Conservation (phyloP, 1,140 invertebrate species). For the Phenacoccus solenopsis region DNA sequence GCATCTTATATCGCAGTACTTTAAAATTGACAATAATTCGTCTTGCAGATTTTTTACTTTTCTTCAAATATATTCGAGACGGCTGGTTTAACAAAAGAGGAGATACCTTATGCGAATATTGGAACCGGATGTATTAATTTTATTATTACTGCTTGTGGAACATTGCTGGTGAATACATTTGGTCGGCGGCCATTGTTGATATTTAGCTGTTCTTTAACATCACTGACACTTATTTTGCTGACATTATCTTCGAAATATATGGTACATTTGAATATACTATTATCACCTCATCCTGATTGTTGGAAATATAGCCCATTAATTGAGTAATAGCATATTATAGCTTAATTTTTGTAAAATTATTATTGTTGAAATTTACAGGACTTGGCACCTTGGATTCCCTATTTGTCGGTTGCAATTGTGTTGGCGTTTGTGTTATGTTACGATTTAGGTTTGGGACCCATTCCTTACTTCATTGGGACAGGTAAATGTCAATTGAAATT, state of each 20-base stretch:
- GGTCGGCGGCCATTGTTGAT: constrained; percentile 45
- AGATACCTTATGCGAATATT: constrained; percentile 53
- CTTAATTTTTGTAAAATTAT: not conserved
- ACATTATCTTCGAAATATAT: constrained; percentile 42
- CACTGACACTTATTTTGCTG: constrained; percentile 40
- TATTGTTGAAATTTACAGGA: constrained; percentile 40
- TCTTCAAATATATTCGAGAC: constrained; percentile 54
- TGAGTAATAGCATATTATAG: not conserved
- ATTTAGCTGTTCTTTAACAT: constrained; percentile 39
- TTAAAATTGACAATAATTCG: too few species aligned
- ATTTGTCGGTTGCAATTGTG: constrained; percentile 54
- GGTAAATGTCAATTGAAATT: constrained; percentile 33
- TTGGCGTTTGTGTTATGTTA: constrained; percentile 67
- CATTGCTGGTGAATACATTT: constrained; percentile 42
- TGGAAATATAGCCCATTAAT: constrained; percentile 15
- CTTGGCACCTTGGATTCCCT: constrained; percentile 49
- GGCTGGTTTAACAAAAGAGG: constrained; percentile 43
- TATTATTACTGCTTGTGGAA: constrained; percentile 48
- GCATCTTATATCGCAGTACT: too few species aligned
- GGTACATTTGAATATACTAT: constrained; percentile 37
- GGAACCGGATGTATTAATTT: constrained; percentile 58
- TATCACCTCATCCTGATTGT: not conserved
- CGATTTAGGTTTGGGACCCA: constrained; percentile 70
- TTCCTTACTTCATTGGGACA: constrained; percentile 78
- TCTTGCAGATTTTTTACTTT: constrained; percentile 67